Evolutionary conservation across 2,888 invertebrate species (phyloP).

Genomic region (Lacanobia oleracea): DNA sequence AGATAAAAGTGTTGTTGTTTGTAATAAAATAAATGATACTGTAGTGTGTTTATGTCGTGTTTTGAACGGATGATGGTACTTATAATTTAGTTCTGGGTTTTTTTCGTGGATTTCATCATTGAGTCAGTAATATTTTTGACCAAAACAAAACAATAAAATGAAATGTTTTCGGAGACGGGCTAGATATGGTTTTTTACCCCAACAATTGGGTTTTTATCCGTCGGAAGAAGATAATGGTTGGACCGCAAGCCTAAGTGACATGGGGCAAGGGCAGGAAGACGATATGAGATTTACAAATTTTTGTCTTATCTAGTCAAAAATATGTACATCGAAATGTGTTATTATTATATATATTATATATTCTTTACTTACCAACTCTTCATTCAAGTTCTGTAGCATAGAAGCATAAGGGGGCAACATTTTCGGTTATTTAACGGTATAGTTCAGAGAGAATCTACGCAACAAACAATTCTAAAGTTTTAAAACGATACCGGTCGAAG

Average conservation of each 20-base stretch:
- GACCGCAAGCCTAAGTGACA: too few relatives aligned
- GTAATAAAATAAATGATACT: constrained; percentile 8
- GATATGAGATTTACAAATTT: too few relatives aligned
- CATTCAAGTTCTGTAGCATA: not conserved
- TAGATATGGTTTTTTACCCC: not conserved
- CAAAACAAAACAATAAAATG: not conserved
- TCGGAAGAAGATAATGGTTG: too few relatives aligned
- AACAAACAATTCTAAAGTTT: constrained; percentile 32
- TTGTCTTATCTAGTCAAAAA: too few relatives aligned
- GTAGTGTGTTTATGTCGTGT: constrained; percentile 12
- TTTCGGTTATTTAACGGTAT: constrained; percentile 48
- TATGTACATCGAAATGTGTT: too few relatives aligned
- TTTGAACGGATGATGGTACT: not conserved
- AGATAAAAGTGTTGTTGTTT: constrained; percentile 38
- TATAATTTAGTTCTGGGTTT: constrained; percentile 1
- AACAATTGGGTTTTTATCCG: not conserved
- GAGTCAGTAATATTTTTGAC: not conserved
- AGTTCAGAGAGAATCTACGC: constrained; percentile 48
- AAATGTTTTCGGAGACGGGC: not conserved
- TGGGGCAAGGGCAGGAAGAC: too few relatives aligned
- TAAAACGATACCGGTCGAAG: constrained; percentile 41
- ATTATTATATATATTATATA: too few relatives aligned
- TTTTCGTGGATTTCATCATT: not conserved
- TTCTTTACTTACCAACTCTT: not conserved
- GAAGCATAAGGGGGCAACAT: not conserved